Percentiles rank a stretch among this genome's conserved stretches.
These are phyloP conservation scores for Sesamia nonagrioides DNA, from an alignment of 1,140 invertebrate species.

Conservation along the genomic window DNA sequence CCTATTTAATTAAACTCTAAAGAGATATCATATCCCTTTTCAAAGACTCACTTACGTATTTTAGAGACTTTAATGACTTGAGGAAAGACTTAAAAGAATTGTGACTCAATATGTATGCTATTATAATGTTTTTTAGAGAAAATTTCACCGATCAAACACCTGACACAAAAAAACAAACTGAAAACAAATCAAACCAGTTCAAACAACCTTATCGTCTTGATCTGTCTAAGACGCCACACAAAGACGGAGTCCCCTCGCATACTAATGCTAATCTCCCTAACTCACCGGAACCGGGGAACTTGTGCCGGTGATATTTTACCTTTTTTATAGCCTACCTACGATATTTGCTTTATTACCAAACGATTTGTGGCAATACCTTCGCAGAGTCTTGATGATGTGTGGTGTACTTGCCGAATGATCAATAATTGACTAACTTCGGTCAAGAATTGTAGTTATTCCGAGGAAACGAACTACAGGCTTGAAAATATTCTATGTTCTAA, in stretches of 20 bases:
- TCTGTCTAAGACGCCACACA: constrained; percentile 20
- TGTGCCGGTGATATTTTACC: not conserved
- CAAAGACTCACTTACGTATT: too few species aligned
- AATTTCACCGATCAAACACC: not conserved
- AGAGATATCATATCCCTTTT: too few species aligned
- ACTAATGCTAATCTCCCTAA: constrained; percentile 45
- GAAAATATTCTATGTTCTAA: too few species aligned
- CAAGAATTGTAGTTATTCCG: too few species aligned
- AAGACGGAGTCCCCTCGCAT: constrained; percentile 42
- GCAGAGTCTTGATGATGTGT: not conserved
- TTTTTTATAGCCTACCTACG: constrained; percentile 5
- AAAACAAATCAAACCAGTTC: not conserved
- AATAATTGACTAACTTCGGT: not conserved
- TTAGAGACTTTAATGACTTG: too few species aligned
- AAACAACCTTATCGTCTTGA: not conserved
- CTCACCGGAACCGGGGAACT: constrained; percentile 31
- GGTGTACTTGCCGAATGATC: not conserved
- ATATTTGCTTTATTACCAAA: constrained; percentile 18
- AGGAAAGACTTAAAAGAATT: too few species aligned
- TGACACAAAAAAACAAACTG: not conserved
- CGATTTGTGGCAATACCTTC: not conserved
- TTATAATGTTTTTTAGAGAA: too few species aligned
- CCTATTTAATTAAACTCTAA: too few species aligned
- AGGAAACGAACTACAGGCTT: too few species aligned
- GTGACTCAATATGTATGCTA: too few species aligned